Conservation (phyloP, 2,888 invertebrate species). For the Epistrophella euchroma region DNA sequence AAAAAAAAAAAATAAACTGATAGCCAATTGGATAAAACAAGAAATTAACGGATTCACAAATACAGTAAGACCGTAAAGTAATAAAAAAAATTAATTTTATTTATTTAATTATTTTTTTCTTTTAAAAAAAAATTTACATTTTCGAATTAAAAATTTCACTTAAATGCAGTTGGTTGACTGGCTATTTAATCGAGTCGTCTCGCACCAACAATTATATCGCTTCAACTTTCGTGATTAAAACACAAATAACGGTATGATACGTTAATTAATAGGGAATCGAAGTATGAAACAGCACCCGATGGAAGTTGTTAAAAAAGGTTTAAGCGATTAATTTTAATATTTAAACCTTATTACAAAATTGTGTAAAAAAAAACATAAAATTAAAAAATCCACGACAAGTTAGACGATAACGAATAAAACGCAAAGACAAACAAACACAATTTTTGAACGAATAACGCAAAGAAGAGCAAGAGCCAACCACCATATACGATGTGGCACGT, state of each 20-base stretch:
- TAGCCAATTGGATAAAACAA: slow-evolving; percentile 33
- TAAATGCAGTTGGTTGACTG: slow-evolving; percentile 34
- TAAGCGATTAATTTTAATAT: slow-evolving; percentile 22
- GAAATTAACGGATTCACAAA: slow-evolving; percentile 55
- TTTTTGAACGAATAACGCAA: slow-evolving; percentile 71
- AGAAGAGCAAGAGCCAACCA: slow-evolving; percentile 72
- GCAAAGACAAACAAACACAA: slow-evolving; percentile 72
- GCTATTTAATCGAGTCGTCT: slow-evolving; percentile 42
- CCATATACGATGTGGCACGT: slow-evolving; percentile 79
- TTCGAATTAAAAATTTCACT: slow-evolving; percentile 58
- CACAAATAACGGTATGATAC: slow-evolving; percentile 2
- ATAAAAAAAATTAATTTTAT: slow-evolving; percentile 24
- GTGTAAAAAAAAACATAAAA: not conserved
- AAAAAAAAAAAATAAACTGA: slow-evolving; percentile 19
- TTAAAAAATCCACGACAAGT: slow-evolving; percentile 39
- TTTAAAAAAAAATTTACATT: slow-evolving; percentile 50
- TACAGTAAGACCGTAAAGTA: slow-evolving; percentile 43
- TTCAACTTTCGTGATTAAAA: slow-evolving; percentile 16
- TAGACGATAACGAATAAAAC: slow-evolving; percentile 58
- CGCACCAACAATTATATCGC: slow-evolving; percentile 58
- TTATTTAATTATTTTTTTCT: slow-evolving; percentile 26
- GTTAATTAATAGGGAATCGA: slow-evolving; percentile 63
- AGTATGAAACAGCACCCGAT: slow-evolving; percentile 36
- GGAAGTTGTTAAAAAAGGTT: slow-evolving; percentile 34
- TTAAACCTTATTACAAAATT: slow-evolving; percentile 29